Evolutionary conservation across 2,888 invertebrate genomes (phyloP).

Genomic region (Chymomyza caudatula): DNA sequence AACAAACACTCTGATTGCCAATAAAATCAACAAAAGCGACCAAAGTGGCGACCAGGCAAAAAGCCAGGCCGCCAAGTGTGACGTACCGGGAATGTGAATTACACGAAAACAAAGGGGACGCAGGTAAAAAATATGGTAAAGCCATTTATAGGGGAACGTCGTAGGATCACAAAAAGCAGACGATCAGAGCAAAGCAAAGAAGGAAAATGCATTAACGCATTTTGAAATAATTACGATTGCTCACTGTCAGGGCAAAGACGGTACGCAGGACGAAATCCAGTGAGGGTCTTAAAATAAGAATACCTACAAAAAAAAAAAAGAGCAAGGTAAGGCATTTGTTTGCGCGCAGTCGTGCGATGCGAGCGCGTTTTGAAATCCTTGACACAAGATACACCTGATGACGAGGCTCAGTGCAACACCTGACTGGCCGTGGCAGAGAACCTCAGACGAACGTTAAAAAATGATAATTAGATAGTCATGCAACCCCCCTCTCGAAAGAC

Average conservation of each 20-base stretch:
- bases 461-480: constrained; percentile 67
- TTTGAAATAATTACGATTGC: constrained; percentile 42
- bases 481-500: constrained; percentile 51
- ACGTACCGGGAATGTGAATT: constrained; percentile 54
- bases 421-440: constrained; percentile 34
- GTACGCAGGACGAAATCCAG: constrained; percentile 43
- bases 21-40: constrained; percentile 40
- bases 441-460: constrained; percentile 41
- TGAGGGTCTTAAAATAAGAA: background rate
- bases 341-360: constrained; percentile 56
- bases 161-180: constrained; percentile 53
- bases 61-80: constrained; percentile 53
- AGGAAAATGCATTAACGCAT: constrained; percentile 48
- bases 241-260: constrained; percentile 3
- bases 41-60: constrained; percentile 6
- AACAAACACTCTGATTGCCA: constrained; percentile 40
- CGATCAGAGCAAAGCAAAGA: background rate
- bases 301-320: background rate
- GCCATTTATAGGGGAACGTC: constrained; percentile 39
- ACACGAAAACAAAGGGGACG: constrained; percentile 14
- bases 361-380: constrained; percentile 45
- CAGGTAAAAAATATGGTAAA: constrained; percentile 12
- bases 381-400: constrained; percentile 52
- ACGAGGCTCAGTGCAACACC: constrained; percentile 48
- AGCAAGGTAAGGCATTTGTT: constrained; percentile 41